Evolutionary conservation across 2,888 invertebrate species (phyloP).

Genomic region (Anticlea derivata): DNA sequence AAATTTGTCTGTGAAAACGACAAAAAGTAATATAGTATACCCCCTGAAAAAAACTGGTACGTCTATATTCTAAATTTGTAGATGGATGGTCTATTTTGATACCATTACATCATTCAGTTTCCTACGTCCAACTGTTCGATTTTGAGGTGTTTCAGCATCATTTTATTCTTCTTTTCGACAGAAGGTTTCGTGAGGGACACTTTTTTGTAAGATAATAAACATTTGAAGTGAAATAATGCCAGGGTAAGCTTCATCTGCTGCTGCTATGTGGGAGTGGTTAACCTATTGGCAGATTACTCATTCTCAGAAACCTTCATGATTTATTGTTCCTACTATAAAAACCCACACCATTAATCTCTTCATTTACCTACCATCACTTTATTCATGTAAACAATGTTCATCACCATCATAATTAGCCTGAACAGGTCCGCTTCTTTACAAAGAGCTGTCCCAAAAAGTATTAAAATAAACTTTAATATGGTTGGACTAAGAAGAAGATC

Average conservation of each 20-base stretch:
- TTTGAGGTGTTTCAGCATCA: slow-evolving; percentile 24
- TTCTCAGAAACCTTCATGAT: slow-evolving; percentile 47
- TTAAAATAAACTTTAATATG: no score
- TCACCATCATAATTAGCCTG: no score
- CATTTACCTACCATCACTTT: no score
- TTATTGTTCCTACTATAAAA: slow-evolving; percentile 24
- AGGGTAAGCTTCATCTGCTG: slow-evolving; percentile 74
- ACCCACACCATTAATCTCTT: slow-evolving; percentile 20
- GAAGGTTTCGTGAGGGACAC: slow-evolving; percentile 47
- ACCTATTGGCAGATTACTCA: slow-evolving; percentile 54
- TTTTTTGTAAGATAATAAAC: slow-evolving; percentile 42
- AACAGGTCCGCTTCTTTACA: no score
- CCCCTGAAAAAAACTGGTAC: slow-evolving; percentile 9
- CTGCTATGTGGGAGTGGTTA: slow-evolving; percentile 67
- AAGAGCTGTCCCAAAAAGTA: no score
- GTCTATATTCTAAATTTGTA: neutral
- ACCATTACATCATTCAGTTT: slow-evolving; percentile 63
- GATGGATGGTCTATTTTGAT: slow-evolving; percentile 54
- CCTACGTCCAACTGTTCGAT: slow-evolving; percentile 9
- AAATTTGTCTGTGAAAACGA: neutral
- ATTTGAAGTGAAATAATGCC: slow-evolving; percentile 68
- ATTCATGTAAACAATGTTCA: no score
- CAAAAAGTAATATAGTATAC: neutral
- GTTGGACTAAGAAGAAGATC: no score
- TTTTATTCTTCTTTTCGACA: slow-evolving; percentile 61